Percentiles rank a stretch among this genome's conserved stretches.
Evolutionary conservation across 2,113 vertebrate genomes (phyloP).

Genomic region (Axis porcinus): DNA sequence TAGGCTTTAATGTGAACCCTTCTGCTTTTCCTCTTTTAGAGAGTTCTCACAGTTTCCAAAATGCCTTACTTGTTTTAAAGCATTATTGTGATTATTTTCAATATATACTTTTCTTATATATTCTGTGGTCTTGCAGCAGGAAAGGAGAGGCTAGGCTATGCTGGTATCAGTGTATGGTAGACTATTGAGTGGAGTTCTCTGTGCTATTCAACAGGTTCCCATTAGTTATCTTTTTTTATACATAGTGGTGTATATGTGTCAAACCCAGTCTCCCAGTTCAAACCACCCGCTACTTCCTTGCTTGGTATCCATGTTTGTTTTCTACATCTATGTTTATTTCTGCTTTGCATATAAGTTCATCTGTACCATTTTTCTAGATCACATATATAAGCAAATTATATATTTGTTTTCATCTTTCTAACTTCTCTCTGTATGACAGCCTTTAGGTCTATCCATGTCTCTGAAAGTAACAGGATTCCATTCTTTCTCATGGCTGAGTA

Average conservation of each 20-base stretch:
- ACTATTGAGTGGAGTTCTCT: not conserved
- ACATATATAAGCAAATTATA: not conserved
- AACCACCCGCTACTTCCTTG: accelerated
- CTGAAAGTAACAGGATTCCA: not conserved
- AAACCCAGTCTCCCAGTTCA: not conserved
- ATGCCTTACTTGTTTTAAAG: not conserved
- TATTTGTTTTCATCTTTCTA: not conserved
- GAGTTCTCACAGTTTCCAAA: not conserved
- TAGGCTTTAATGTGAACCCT: not conserved
- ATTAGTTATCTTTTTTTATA: not conserved
- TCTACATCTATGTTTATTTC: not conserved
- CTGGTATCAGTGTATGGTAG: not conserved
- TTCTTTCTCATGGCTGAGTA: not conserved
- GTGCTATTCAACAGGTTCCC: not conserved
- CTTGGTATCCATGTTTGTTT: not conserved
- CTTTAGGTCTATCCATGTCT: not conserved
- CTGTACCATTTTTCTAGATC: not conserved
- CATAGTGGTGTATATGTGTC: not conserved
- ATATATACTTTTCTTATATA: not conserved
- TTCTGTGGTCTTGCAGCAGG: not conserved
- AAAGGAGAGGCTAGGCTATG: not conserved
- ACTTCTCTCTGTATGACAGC: not conserved
- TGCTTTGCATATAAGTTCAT: not conserved
- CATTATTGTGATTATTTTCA: not conserved
- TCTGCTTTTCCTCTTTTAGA: not conserved